Evolutionary conservation across 2,797 vertebrate genomes (phyloP).

Genomic region (Syndactyla subalaris): DNA sequence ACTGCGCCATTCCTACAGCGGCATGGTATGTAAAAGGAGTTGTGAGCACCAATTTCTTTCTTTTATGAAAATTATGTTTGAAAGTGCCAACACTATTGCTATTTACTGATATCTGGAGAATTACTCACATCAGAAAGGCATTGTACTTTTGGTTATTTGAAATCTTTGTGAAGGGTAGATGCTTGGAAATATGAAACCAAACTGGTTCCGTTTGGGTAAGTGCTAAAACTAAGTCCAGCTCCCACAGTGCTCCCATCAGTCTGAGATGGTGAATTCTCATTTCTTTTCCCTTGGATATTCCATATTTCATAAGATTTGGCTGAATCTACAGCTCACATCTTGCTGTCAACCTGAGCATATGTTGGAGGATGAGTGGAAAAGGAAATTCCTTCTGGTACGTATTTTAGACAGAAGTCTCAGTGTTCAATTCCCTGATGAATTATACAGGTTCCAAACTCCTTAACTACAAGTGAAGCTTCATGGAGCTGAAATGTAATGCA

Average conservation of each 20-base stretch:
- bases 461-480: not conserved
- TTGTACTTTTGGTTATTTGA: not conserved
- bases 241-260: not conserved
- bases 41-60: not conserved
- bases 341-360: not conserved
- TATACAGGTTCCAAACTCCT: not conserved
- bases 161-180: not conserved
- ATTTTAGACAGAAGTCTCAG: not conserved
- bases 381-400: not conserved
- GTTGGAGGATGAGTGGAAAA: not conserved
- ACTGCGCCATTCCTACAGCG: constrained; percentile 93
- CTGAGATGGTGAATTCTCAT: not conserved
- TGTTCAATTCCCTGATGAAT: not conserved
- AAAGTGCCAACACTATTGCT: not conserved
- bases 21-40: constrained; percentile 83
- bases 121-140: not conserved
- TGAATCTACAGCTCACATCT: not conserved
- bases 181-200: not conserved
- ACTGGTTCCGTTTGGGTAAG: not conserved
- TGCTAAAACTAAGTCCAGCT: not conserved
- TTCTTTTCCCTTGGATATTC: not conserved
- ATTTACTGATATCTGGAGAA: not conserved
- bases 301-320: not conserved
- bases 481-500: not conserved
- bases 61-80: not conserved